phyloP scores from a whole-genome alignment of 2,888 invertebrate species.

The Himalopsyche anomala region DNA sequence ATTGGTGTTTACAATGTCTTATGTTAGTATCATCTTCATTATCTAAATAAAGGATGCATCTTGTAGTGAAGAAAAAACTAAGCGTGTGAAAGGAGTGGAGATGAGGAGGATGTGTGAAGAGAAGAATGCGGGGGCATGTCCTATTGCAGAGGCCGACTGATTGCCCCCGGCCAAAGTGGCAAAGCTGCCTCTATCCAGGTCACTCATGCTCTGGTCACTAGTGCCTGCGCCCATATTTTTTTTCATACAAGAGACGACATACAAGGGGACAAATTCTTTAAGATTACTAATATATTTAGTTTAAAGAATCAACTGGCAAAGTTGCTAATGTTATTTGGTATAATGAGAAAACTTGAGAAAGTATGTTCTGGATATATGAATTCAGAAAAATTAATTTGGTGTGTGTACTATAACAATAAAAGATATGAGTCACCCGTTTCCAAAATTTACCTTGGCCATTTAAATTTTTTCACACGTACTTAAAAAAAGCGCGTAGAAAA shows the following conservation, averaged over 20 bases:
- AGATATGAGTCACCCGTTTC: too few species aligned
- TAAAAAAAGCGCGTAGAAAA: too few species aligned
- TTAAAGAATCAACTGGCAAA: too few species aligned
- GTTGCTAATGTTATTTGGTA: too few species aligned
- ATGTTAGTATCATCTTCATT: not conserved
- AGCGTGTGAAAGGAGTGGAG: conserved; percentile 16
- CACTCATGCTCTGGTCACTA: not conserved
- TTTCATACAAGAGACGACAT: not conserved
- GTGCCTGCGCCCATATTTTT: not conserved
- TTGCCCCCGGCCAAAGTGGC: conserved; percentile 23
- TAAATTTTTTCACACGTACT: too few species aligned
- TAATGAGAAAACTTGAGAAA: too few species aligned
- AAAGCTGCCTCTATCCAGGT: conserved; percentile 2
- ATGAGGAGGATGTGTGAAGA: not conserved
- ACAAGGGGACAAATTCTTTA: not conserved
- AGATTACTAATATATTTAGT: too few species aligned
- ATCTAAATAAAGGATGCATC: not conserved
- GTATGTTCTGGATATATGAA: too few species aligned
- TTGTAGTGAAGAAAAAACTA: not conserved
- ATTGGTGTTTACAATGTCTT: too few species aligned
- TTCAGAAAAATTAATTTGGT: too few species aligned
- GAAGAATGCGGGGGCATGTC: conserved; percentile 31
- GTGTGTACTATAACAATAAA: too few species aligned
- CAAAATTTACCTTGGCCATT: too few species aligned
- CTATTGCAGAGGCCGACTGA: conserved; percentile 7